These are phyloP conservation scores for Echiichthys vipera DNA, from an alignment of 2,797 vertebrate genomes.

Conservation along the genomic window DNA sequence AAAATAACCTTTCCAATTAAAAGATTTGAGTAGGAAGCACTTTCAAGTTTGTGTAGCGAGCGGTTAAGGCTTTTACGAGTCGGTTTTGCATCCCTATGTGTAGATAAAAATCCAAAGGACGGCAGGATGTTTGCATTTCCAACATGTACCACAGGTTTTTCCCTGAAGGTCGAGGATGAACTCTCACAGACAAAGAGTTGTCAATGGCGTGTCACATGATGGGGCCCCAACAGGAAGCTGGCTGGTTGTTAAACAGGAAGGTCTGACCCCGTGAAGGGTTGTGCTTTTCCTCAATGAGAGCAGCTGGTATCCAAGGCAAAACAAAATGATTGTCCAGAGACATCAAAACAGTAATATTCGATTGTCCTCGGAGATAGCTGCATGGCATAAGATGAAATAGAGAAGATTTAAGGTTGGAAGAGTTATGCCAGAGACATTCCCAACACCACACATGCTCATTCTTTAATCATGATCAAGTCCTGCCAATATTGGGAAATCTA, in stretches of 20 bases:
- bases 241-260: slow-evolving; percentile 62
- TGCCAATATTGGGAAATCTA: slow-evolving; percentile 73
- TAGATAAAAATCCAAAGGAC: slow-evolving; percentile 4
- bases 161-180: slow-evolving; percentile 29
- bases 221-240: slow-evolving; percentile 55
- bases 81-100: too few species aligned
- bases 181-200: slow-evolving; percentile 46
- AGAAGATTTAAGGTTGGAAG: slow-evolving; percentile 54
- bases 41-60: too few species aligned
- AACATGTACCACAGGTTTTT: slow-evolving; percentile 9
- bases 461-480: slow-evolving; percentile 73
- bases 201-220: slow-evolving; percentile 25
- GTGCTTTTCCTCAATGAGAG: slow-evolving; percentile 46
- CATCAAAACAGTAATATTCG: slow-evolving; percentile 47
- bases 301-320: slow-evolving; percentile 44
- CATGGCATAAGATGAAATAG: slow-evolving; percentile 65
- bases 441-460: slow-evolving; percentile 73
- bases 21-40: too few species aligned
- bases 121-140: slow-evolving; percentile 43
- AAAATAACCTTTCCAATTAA: too few species aligned
- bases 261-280: slow-evolving; percentile 34
- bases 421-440: slow-evolving; percentile 55
- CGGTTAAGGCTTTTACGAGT: too few species aligned
- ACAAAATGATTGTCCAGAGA: slow-evolving; percentile 48
- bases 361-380: slow-evolving; percentile 50